phyloP scores from a whole-genome alignment of 1,140 invertebrate genomes.

The Mizuhopecten yessoensis region DNA sequence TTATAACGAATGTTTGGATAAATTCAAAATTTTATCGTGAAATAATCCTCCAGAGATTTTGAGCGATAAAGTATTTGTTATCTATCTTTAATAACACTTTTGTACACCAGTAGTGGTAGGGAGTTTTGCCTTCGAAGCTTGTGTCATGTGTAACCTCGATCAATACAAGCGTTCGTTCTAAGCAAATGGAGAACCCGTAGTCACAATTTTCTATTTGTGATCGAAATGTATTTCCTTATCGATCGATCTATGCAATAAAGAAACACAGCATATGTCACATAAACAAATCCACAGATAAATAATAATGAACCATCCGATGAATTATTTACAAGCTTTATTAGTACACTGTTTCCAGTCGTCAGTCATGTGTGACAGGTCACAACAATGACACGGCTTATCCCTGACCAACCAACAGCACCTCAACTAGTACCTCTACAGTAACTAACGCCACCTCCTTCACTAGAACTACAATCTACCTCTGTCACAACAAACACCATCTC shows the following conservation, averaged over 20 bases:
- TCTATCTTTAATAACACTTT: constrained; percentile 33
- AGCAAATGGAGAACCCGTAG: background rate
- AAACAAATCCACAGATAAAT: background rate
- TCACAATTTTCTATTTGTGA: background rate
- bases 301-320: background rate
- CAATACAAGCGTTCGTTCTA: background rate
- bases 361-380: too few species aligned
- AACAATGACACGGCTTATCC: too few species aligned
- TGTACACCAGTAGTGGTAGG: background rate
- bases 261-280: background rate
- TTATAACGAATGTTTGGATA: background rate
- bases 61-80: background rate
- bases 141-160: background rate
- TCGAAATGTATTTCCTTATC: background rate
- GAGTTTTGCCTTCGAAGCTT: background rate
- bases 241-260: background rate
- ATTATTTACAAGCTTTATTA: background rate
- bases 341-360: too few species aligned
- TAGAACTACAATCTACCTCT: too few species aligned
- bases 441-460: too few species aligned
- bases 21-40: background rate
- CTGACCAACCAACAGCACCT: too few species aligned
- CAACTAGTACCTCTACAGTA: too few species aligned
- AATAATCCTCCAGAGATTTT: background rate
- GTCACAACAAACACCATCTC: too few species aligned